Conservation (phyloP, 2,888 invertebrate genomes). For the Amiota communis region DNA sequence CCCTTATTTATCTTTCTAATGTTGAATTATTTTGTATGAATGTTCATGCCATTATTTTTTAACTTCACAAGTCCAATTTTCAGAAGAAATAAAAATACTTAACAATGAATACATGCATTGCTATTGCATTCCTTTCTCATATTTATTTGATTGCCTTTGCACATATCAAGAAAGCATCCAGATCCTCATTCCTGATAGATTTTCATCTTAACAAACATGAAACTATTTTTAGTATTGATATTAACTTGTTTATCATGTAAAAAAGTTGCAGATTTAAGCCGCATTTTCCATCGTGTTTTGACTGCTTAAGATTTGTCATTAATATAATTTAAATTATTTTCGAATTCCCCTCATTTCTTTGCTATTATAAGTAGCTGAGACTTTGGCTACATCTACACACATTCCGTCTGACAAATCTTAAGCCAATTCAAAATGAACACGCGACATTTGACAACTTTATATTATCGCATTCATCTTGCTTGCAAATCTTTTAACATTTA, state of each 20-base stretch:
- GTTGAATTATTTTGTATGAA: background rate
- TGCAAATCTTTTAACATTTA: conserved; percentile 1
- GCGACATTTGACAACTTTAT: background rate
- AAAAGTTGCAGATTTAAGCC: background rate
- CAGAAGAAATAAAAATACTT: background rate
- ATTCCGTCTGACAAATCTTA: conserved; percentile 28
- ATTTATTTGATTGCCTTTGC: no score
- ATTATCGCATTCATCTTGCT: no score
- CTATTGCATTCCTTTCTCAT: no score
- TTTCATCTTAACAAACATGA: background rate
- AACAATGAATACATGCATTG: no score
- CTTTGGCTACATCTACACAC: background rate
- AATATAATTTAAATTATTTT: conserved; percentile 15
- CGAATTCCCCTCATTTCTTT: background rate
- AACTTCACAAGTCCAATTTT: background rate
- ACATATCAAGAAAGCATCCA: no score
- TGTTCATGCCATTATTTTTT: conserved; percentile 1
- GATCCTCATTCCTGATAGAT: no score
- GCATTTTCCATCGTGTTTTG: background rate
- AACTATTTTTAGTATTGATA: background rate
- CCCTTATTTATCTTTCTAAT: conserved; percentile 11
- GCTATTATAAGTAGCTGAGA: background rate
- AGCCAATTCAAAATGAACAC: conserved; percentile 52
- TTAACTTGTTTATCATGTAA: background rate
- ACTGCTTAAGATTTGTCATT: conserved; percentile 9